phyloP scores from a whole-genome alignment of 2,113 vertebrate genomes.

The Mesoclemmys tuberculata region DNA sequence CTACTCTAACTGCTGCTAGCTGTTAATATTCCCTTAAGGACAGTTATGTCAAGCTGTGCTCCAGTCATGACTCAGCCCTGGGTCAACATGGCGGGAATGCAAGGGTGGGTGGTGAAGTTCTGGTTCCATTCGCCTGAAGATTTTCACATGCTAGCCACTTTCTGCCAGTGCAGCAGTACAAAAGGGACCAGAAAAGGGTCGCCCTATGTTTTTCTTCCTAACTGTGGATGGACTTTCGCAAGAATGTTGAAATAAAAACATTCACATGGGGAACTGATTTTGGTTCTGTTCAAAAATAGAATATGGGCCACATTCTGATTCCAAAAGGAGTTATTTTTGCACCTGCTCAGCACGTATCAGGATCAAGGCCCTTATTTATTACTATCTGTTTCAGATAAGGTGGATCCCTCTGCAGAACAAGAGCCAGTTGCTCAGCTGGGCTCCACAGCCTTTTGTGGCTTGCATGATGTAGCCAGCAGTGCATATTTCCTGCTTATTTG shows the following conservation, averaged over 20 bases:
- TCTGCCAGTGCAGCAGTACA: conserved; percentile 10
- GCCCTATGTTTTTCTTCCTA: too few relatives aligned
- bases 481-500: not conserved
- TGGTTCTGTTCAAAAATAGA: conserved; percentile 35
- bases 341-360: not conserved
- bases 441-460: not conserved
- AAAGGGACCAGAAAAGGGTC: not conserved
- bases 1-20: not conserved
- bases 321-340: conserved; percentile 38
- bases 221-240: too few relatives aligned
- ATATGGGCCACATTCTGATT: not conserved
- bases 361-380: not conserved
- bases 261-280: conserved; percentile 39
- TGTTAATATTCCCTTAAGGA: not conserved
- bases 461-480: not conserved
- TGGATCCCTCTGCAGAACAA: not conserved
- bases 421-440: not conserved
- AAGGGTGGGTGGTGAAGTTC: not conserved
- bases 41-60: not conserved
- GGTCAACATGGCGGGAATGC: not conserved
- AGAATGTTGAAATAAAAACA: too few relatives aligned
- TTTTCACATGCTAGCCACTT: not conserved
- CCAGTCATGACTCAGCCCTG: not conserved
- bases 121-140: not conserved
- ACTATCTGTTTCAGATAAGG: conserved; percentile 37